Conservation (phyloP, 2,113 vertebrate species). For the Paramormyrops kingsleyae region DNA sequence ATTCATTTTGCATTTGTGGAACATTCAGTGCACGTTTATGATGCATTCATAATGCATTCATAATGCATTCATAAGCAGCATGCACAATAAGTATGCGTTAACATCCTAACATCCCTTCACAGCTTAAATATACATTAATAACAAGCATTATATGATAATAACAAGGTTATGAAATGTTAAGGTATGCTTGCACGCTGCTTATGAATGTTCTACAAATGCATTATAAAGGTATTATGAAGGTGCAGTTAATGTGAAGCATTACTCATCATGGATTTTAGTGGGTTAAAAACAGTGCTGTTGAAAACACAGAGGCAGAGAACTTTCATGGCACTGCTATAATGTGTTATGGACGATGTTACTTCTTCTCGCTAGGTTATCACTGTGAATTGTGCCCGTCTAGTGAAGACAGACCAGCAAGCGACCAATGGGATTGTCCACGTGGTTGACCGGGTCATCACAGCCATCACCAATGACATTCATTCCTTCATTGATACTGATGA, state of each 20-base stretch:
- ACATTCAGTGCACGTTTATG: background rate
- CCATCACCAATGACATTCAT: slow-evolving; percentile 75
- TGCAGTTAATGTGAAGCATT: background rate
- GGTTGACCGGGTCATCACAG: slow-evolving; percentile 89
- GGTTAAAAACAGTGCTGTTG: background rate
- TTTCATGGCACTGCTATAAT: background rate
- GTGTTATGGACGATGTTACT: background rate
- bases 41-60: background rate
- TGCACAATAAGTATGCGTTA: background rate
- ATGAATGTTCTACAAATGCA: background rate
- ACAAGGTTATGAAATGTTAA: background rate
- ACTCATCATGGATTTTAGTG: background rate
- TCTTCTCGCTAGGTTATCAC: slow-evolving; percentile 77
- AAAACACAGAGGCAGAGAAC: background rate
- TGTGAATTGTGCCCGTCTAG: slow-evolving; percentile 89
- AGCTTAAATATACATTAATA: background rate
- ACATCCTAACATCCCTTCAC: background rate
- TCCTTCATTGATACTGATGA: slow-evolving; percentile 80
- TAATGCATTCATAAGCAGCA: background rate
- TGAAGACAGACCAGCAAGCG: slow-evolving; percentile 91
- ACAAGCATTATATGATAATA: background rate
- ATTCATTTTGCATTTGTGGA: background rate
- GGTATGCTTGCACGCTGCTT: background rate
- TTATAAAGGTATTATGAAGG: background rate
- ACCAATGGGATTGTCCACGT: slow-evolving; percentile 95